Evolutionary conservation across 2,113 vertebrate species (phyloP).

Genomic region (Phrynosoma platyrhinos): DNA sequence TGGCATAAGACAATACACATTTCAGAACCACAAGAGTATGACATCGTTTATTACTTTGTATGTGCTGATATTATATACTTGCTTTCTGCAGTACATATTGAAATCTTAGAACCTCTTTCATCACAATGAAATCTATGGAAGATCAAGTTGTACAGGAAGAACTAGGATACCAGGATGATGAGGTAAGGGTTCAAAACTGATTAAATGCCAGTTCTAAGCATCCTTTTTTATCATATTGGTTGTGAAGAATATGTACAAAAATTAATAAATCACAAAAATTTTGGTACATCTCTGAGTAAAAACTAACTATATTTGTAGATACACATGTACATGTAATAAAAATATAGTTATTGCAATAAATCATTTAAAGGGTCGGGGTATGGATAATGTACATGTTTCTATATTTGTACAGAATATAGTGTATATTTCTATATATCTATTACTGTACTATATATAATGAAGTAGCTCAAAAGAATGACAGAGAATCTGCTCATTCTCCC

Average conservation of each 20-base stretch:
- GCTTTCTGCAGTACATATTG: constrained; percentile 57
- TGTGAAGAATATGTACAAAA: neutral
- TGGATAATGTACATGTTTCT: neutral
- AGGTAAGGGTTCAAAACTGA: constrained; percentile 76
- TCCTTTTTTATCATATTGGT: neutral
- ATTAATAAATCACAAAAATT: neutral
- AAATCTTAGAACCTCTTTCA: constrained; percentile 48
- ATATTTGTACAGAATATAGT: no score
- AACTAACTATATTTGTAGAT: neutral
- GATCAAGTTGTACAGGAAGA: constrained; percentile 92
- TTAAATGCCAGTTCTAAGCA: constrained; percentile 20
- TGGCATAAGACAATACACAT: constrained; percentile 5
- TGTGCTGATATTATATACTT: constrained; percentile 51
- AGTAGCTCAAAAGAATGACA: no score
- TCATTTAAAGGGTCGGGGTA: neutral
- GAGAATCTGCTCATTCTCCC: no score
- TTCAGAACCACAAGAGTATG: neutral
- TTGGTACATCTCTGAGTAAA: neutral
- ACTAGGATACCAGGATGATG: constrained; percentile 86
- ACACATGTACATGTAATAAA: neutral
- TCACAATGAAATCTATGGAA: constrained; percentile 85
- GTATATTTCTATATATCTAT: no score
- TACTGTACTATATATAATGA: no score
- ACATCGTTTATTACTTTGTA: neutral
- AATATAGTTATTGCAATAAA: neutral